These are phyloP conservation scores for Hycleus phaleratus DNA, from an alignment of 1,140 invertebrate species.

Conservation along the genomic window DNA sequence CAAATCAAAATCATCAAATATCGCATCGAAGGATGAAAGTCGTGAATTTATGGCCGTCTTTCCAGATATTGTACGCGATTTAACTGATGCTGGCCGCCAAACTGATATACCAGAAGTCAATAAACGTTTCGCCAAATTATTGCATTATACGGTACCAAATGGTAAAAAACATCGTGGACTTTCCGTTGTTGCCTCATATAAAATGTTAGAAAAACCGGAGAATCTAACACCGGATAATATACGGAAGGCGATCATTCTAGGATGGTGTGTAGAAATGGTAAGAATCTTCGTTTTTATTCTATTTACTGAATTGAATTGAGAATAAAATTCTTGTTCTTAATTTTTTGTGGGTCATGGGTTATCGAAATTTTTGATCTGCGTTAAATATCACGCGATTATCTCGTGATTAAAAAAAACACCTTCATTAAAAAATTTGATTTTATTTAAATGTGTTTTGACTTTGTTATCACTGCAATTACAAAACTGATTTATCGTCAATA, in stretches of 20 bases:
- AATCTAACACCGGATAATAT: conserved; percentile 69
- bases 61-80: conserved; percentile 74
- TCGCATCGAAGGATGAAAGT: conserved; percentile 62
- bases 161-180: conserved; percentile 78
- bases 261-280: conserved; percentile 94
- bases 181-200: conserved; percentile 72
- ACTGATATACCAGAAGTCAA: conserved; percentile 67
- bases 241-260: conserved; percentile 72
- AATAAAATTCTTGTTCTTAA: too few relatives aligned
- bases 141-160: conserved; percentile 75
- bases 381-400: too few relatives aligned
- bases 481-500: too few relatives aligned
- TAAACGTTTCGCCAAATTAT: conserved; percentile 69
- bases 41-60: conserved; percentile 80
- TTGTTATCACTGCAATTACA: too few relatives aligned
- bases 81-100: conserved; percentile 63
- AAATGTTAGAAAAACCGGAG: conserved; percentile 55
- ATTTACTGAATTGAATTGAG: too few relatives aligned
- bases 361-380: too few relatives aligned
- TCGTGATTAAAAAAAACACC: too few relatives aligned
- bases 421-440: too few relatives aligned
- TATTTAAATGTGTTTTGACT: too few relatives aligned
- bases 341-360: too few relatives aligned
- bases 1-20: conserved; percentile 18
- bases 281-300: conserved; percentile 31